phyloP scores from a whole-genome alignment of 2,797 vertebrate species.

The Crenuchus spilurus region DNA sequence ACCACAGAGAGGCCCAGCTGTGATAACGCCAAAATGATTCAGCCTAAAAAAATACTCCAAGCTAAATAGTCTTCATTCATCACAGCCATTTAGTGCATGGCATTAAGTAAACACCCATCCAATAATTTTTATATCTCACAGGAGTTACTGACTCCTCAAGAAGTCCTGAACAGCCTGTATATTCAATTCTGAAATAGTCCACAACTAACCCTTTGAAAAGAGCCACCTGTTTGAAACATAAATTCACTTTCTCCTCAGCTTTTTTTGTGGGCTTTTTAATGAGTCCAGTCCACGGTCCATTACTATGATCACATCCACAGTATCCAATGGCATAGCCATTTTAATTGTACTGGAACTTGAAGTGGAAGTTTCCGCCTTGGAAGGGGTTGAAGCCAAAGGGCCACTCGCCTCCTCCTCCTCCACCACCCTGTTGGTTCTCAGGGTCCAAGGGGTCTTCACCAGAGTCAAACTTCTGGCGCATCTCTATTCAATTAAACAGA shows the following conservation, averaged over 20 bases:
- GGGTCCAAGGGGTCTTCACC: slow-evolving; percentile 87
- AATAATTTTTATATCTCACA: not conserved
- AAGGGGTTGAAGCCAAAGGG: slow-evolving; percentile 87
- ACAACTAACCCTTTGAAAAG: slow-evolving; percentile 2
- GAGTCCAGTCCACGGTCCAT: slow-evolving; percentile 42
- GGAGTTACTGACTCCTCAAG: slow-evolving; percentile 18
- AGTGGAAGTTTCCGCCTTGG: slow-evolving; percentile 83
- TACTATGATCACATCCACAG: slow-evolving; percentile 15
- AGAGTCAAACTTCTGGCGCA: slow-evolving; percentile 85
- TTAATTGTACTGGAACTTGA: slow-evolving; percentile 86
- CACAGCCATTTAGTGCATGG: slow-evolving; percentile 11
- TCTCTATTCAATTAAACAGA: slow-evolving; percentile 68
- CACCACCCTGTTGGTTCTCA: slow-evolving; percentile 81
- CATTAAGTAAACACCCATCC: slow-evolving; percentile 19
- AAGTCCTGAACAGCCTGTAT: slow-evolving; percentile 38
- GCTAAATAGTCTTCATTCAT: slow-evolving; percentile 37
- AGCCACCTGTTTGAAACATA: slow-evolving; percentile 36
- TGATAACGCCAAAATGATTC: slow-evolving; percentile 36
- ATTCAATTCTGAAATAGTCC: slow-evolving; percentile 31
- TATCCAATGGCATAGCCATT: slow-evolving; percentile 15
- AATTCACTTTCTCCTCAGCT: slow-evolving; percentile 11
- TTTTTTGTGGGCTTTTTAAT: slow-evolving; percentile 24
- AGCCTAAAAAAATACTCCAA: slow-evolving; percentile 24
- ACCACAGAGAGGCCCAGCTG: not conserved
- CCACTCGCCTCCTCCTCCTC: slow-evolving; percentile 77